phyloP scores from a whole-genome alignment of 1,140 invertebrate genomes.

The Bilobella aurantiaca region DNA sequence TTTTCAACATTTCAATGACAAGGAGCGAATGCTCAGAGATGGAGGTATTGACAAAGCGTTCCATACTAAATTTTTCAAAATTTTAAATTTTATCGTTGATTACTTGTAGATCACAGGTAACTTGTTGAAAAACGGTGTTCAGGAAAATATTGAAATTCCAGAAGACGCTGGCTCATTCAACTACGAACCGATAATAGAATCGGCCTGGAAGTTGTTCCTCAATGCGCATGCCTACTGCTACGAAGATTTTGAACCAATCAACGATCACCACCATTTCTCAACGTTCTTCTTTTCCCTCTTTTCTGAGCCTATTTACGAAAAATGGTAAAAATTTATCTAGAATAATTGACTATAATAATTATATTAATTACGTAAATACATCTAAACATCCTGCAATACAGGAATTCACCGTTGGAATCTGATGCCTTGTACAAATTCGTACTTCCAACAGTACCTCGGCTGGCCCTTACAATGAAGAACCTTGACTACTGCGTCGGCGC shows the following conservation, averaged over 20 bases:
- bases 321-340: conserved; percentile 22
- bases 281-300: conserved; percentile 20
- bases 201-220: conserved; percentile 27
- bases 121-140: not conserved
- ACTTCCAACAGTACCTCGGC: conserved; percentile 7
- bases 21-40: not conserved
- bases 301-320: conserved; percentile 24
- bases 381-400: conserved; percentile 10
- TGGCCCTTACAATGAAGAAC: conserved; percentile 21
- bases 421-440: conserved; percentile 20
- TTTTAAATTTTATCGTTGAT: conserved; percentile 1
- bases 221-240: conserved; percentile 27
- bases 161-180: not conserved
- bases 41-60: not conserved
- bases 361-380: not conserved
- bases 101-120: conserved; percentile 7
- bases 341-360: not conserved
- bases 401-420: conserved; percentile 11
- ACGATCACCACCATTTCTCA: conserved; percentile 28
- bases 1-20: conserved; percentile 11
- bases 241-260: conserved; percentile 13
- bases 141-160: conserved; percentile 1
- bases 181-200: conserved; percentile 24
- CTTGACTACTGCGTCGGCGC: conserved; percentile 29
- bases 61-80: not conserved